Evolutionary conservation across 2,888 invertebrate genomes (phyloP), one percentile per base, ranked within the genome.

Genomic region (Spisula solida): DNA sequence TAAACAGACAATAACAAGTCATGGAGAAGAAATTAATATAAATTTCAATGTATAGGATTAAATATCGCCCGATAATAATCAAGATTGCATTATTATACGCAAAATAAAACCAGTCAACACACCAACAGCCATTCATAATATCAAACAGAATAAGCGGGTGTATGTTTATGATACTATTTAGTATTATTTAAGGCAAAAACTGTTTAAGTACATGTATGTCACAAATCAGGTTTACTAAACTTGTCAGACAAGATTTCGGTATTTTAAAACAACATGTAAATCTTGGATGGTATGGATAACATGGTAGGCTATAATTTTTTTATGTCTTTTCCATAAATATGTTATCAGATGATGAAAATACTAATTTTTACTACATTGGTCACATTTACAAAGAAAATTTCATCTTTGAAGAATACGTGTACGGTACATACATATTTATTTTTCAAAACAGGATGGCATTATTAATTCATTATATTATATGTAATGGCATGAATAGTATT

Each of bases 271-370:
- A 25, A 25, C 20, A 66, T 66, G 25, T 66, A 66, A 66, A 66
- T 25, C 20, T 60, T 60, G 60, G 60, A 66, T n/a, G 80, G 5
- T 80, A 80, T 80, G 80, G 80, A 80, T n/a, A 25, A 20, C n/a
- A 10, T n/a, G 34, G 80, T 80, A 81, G 29, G 81, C 25, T n/a
- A 25, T 66, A 25, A 6, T 66, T 41, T 66, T 66, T 25, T 66
- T 66, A n/a, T 25, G n/a, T 51, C 51, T 81, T 55, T 5, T 51
- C 51, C 12, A 12, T 8, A 51, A 41, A 41, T 41, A 41, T 41
- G n/a, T n/a, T n/a, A 41, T 41, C 2, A 41, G 8, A 41, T 41
- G 8, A 41, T 41, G 41, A 41, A 41, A 41, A 41, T 41, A 41
- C 41, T 41, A 41, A 41, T 41, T 41, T 41, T 41, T 41, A 41